Evolutionary conservation across 2,113 vertebrate genomes (phyloP).

Genomic region (Picathartes gymnocephalus): DNA sequence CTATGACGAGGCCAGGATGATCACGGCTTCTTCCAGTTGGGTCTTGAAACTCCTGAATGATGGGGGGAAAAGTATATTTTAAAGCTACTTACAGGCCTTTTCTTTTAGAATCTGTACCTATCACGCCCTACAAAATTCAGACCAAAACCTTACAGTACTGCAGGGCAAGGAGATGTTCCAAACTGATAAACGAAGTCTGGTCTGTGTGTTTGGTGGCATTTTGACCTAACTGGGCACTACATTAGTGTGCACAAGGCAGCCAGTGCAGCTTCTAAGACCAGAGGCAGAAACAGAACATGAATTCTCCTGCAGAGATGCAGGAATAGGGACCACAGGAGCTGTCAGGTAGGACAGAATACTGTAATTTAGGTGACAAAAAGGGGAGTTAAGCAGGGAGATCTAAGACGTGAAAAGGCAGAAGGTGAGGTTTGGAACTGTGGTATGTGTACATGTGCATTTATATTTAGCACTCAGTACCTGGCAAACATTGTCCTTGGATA

Average conservation of each 20-base stretch:
- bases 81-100: not conserved
- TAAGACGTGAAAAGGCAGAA: not conserved
- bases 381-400: not conserved
- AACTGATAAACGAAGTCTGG: not conserved
- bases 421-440: not conserved
- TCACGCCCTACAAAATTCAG: not conserved
- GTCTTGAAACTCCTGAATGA: not conserved
- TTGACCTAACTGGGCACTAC: not conserved
- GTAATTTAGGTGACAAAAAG: not conserved
- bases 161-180: not conserved
- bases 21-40: not conserved
- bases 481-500: not conserved
- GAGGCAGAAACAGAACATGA: not conserved
- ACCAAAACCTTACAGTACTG: not conserved
- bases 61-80: fast-evolving
- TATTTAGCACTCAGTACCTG: not conserved
- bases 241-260: not conserved
- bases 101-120: not conserved
- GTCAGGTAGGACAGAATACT: not conserved
- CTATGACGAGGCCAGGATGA: not conserved
- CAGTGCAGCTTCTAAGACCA: not conserved
- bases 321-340: not conserved
- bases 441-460: not conserved
- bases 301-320: not conserved
- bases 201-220: not conserved